Evolutionary conservation across 1,140 invertebrate genomes (phyloP), one percentile per base, ranked within the genome.

Genomic region (Bombus soroeensis): DNA sequence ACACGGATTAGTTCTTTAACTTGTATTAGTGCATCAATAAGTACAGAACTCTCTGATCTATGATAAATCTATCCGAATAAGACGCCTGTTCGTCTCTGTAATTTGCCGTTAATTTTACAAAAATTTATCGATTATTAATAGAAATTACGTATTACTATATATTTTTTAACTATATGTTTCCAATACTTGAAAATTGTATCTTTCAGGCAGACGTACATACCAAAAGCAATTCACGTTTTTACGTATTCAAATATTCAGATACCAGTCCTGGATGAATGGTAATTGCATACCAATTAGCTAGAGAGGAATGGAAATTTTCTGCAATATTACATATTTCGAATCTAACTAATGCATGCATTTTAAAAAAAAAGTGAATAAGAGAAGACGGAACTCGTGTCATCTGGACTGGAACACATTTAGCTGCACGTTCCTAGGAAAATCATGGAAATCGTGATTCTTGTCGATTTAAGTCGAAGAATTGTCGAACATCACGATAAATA

Each of bases 371-470:
- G 47, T 28, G 73, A n/a, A 62, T 43, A 62, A 47, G 47, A 39
- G 34, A 80, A 85, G 53, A 71, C 32, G 41, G 68, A 64, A 85
- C 41, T 80, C 83, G 22, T 80, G 41, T 53, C 83, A 85, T 85
- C 77, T 85, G 83, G 83, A 85, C 83, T 85, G 77, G 83, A 85
- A 85, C 83, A 72, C 4, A 22, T 85, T 80, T 80, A 85, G 47
- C 76, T 85, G 77, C 83, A 80, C 77, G 83, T 80, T 80, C 32
- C 0, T 72, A 32, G 39, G 68, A 72, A 73, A 72, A 85, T 80
- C 57, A 39, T 80, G 41, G 39, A 72, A 80, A 83, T 83, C 28
- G 0, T 39, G 64, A 70, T 66, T 32, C 13, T 53, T 22, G 53
- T 72, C 57, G 39, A 47, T 59, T 41, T 34, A n/a, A 70, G 39